Conservation (phyloP, 2,797 vertebrate species). For the Poeciliopsis turneri region DNA sequence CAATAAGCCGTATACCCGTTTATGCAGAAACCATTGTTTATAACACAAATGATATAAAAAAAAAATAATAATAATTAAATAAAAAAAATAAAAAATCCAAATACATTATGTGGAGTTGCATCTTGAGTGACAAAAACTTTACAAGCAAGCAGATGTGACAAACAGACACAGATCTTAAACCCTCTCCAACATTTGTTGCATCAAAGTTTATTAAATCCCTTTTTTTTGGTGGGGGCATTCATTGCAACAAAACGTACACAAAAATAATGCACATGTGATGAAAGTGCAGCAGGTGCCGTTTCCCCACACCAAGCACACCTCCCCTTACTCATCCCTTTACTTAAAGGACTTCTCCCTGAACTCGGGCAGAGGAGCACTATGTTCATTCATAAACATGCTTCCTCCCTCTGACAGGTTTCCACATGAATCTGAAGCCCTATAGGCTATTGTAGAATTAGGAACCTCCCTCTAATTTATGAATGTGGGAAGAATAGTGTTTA, state of each 20-base stretch:
- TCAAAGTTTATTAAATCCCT: background rate
- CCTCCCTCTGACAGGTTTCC: slow-evolving; percentile 81
- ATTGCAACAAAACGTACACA: slow-evolving; percentile 18
- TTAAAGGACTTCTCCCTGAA: slow-evolving; percentile 57
- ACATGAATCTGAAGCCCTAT: slow-evolving; percentile 83
- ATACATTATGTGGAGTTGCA: background rate
- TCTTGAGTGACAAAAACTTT: background rate
- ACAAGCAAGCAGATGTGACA: background rate
- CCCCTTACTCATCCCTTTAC: slow-evolving; percentile 30
- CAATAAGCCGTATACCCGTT: slow-evolving; percentile 78
- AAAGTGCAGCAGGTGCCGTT: slow-evolving; percentile 23
- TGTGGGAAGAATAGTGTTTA: slow-evolving; percentile 77
- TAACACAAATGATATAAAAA: background rate
- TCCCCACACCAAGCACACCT: slow-evolving; percentile 15
- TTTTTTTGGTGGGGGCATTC: background rate
- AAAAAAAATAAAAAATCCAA: background rate
- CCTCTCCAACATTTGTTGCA: background rate
- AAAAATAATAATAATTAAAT: slow-evolving; percentile 8
- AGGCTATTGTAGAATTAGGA: slow-evolving; percentile 82
- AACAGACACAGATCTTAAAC: background rate
- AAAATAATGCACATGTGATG: slow-evolving; percentile 9
- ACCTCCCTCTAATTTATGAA: slow-evolving; percentile 83
- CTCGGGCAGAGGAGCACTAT: slow-evolving; percentile 64
- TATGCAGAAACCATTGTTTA: slow-evolving; percentile 62
- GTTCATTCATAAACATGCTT: slow-evolving; percentile 84